phyloP scores from a whole-genome alignment of 2,888 invertebrate species.

The Limnephilus marmoratus region DNA sequence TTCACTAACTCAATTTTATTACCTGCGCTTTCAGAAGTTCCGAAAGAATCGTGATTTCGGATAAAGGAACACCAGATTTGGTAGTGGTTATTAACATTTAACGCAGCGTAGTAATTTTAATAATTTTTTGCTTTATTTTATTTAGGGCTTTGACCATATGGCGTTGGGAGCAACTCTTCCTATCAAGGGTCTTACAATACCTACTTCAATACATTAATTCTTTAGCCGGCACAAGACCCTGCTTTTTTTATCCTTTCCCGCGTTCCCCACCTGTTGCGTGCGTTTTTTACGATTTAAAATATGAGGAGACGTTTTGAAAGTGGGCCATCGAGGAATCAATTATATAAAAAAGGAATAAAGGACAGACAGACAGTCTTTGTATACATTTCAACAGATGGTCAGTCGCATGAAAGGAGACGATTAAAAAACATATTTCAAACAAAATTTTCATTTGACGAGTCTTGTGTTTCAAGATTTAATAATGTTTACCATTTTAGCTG shows the following conservation, averaged over 20 bases:
- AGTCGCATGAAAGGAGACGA: neutral
- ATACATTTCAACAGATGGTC: constrained; percentile 27
- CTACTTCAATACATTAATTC: neutral
- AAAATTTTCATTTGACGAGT: neutral
- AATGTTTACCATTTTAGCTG: neutral
- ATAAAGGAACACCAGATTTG: constrained; percentile 23
- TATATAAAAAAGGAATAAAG: constrained; percentile 49
- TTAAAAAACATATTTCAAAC: neutral
- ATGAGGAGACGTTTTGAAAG: constrained; percentile 28
- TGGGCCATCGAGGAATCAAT: constrained; percentile 55
- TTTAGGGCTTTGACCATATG: constrained; percentile 56
- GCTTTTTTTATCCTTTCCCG: constrained; percentile 20
- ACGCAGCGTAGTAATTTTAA: constrained; percentile 30
- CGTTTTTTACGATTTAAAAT: constrained; percentile 47
- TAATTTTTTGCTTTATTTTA: constrained; percentile 46
- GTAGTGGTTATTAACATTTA: constrained; percentile 23
- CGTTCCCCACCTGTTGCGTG: constrained; percentile 62
- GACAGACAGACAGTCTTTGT: neutral
- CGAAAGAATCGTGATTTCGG: constrained; percentile 24
- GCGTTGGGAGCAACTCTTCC: constrained; percentile 50
- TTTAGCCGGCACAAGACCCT: constrained; percentile 54
- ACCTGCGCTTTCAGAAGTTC: constrained; percentile 30
- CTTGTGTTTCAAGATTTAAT: neutral
- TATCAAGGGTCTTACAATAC: constrained; percentile 38
- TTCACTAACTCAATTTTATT: neutral